phyloP scores from a whole-genome alignment of 2,797 vertebrate genomes.

The Cephalopachus bancanus region DNA sequence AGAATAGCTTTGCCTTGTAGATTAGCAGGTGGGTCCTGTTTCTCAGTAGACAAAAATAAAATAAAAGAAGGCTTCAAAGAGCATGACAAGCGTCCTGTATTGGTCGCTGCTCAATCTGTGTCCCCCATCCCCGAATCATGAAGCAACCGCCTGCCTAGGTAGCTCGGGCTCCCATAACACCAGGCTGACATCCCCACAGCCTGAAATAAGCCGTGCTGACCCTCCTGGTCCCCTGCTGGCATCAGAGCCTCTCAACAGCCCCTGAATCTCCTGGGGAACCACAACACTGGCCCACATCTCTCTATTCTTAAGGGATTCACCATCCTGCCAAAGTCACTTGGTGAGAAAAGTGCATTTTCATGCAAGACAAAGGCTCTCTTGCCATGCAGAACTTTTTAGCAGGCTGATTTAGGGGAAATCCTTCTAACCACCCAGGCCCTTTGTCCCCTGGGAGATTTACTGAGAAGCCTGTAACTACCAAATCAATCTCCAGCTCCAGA shows the following conservation, averaged over 20 bases:
- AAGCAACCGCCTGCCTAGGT: background rate
- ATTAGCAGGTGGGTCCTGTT: background rate
- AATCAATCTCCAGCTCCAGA: constrained; percentile 69
- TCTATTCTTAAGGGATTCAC: background rate
- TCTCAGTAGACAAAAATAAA: background rate
- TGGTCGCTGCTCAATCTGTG: background rate
- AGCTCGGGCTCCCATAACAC: background rate
- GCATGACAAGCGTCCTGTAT: background rate
- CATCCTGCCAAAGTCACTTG: background rate
- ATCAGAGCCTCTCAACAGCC: background rate
- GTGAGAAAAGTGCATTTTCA: constrained; percentile 40
- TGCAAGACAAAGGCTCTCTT: constrained; percentile 9
- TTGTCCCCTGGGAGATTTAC: constrained; percentile 62
- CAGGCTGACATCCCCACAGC: background rate
- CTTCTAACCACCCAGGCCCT: constrained; percentile 1
- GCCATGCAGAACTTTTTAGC: constrained; percentile 40
- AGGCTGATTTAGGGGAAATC: constrained; percentile 56
- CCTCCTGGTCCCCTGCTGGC: background rate
- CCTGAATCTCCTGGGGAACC: background rate
- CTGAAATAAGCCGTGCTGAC: background rate
- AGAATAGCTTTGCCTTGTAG: background rate
- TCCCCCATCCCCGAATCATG: background rate
- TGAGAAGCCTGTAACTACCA: constrained; percentile 66
- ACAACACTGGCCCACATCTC: background rate
- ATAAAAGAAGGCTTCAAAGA: background rate